These are phyloP conservation scores for Martes flavigula DNA, from an alignment of 2,797 vertebrate species.

Conservation along the genomic window DNA sequence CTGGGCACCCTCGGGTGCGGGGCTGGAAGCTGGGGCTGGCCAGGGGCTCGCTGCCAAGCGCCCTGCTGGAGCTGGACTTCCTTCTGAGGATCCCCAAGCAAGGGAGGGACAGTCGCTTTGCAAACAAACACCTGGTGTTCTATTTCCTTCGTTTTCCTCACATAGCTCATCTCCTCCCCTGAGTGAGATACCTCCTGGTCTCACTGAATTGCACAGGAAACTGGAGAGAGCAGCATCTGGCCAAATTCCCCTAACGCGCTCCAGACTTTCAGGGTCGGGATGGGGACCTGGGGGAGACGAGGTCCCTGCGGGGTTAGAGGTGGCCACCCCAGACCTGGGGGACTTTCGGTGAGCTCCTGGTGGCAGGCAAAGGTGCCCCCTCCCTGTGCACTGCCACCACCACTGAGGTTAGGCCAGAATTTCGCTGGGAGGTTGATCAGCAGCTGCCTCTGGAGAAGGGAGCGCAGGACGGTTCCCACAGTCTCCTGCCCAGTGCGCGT, in stretches of 20 bases:
- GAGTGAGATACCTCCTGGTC: slow-evolving; percentile 32
- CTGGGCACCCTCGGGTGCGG: too few relatives aligned
- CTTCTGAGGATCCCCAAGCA: neutral
- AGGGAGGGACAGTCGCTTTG: slow-evolving; percentile 37
- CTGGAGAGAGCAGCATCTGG: slow-evolving; percentile 50
- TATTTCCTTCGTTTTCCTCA: slow-evolving; percentile 47
- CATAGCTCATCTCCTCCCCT: neutral
- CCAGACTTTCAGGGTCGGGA: slow-evolving; percentile 61
- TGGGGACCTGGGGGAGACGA: neutral
- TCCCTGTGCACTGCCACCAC: neutral
- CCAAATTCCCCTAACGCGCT: slow-evolving; percentile 42
- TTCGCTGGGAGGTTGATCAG: slow-evolving; percentile 23
- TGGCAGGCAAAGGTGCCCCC: neutral
- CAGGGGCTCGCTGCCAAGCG: neutral
- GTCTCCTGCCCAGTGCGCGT: slow-evolving; percentile 72
- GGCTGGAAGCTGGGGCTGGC: neutral
- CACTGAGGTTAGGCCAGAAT: neutral
- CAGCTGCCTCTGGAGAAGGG: slow-evolving; percentile 65
- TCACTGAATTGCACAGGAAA: slow-evolving; percentile 69
- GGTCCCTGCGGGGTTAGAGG: slow-evolving; percentile 13
- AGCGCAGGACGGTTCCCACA: slow-evolving; percentile 77
- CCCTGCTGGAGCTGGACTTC: neutral
- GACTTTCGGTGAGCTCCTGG: neutral
- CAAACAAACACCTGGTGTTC: slow-evolving; percentile 12
- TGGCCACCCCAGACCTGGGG: neutral